Evolutionary conservation across 2,113 vertebrate genomes (phyloP).

Genomic region (Dryoscopus gambensis): DNA sequence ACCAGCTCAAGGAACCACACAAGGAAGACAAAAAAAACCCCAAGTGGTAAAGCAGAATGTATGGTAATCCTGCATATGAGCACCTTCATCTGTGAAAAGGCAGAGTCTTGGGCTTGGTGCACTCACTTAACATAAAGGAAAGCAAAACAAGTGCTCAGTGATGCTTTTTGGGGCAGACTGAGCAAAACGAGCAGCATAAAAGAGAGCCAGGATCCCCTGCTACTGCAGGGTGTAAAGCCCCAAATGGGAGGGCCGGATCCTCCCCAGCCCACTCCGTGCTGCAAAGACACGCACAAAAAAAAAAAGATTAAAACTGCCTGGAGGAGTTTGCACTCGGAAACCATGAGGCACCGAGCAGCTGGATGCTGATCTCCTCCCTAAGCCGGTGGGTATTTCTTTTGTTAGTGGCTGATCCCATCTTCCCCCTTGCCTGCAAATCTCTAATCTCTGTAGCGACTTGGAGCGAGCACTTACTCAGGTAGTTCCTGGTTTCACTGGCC

Average conservation of each 20-base stretch:
- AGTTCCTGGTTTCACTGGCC: not conserved
- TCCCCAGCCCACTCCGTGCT: not conserved
- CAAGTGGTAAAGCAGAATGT: not conserved
- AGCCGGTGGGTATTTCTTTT: conserved; percentile 21
- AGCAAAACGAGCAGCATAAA: not conserved
- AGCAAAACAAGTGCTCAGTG: not conserved
- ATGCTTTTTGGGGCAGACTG: not conserved
- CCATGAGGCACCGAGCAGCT: not conserved
- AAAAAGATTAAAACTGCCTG: not conserved
- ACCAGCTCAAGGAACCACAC: not conserved
- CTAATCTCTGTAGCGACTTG: not conserved
- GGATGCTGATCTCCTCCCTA: conserved; percentile 38
- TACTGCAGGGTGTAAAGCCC: not conserved
- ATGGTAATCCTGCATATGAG: not conserved
- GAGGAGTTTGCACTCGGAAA: not conserved
- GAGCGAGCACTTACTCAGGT: not conserved
- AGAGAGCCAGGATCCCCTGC: not conserved
- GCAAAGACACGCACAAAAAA: not conserved
- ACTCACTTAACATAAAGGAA: not conserved
- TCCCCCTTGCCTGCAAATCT: not conserved
- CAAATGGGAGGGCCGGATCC: not conserved
- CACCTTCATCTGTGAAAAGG: not conserved
- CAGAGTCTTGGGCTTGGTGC: not conserved
- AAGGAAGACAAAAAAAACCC: not conserved
- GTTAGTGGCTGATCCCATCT: not conserved